A percentile compares a stretch with the other conserved stretches of the same genome.
These are phyloP conservation scores for Cichladusa arquata DNA, from an alignment of 2,113 vertebrate species.

Conservation along the genomic window DNA sequence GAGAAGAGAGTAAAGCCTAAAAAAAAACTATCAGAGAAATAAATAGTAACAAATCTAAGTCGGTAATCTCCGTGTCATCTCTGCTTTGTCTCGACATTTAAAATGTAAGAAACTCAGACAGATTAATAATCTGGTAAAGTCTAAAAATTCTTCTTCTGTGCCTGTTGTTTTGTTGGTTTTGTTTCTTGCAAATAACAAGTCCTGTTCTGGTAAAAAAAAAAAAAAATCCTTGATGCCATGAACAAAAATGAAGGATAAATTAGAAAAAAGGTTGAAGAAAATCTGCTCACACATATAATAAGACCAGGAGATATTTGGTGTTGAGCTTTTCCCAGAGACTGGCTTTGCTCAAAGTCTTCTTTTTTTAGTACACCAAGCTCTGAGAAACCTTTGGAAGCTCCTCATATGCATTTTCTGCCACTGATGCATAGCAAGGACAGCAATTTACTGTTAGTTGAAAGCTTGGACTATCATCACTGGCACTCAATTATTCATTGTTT, in stretches of 20 bases:
- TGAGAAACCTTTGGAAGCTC: neutral
- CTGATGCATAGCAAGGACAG: neutral
- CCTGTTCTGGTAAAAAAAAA: neutral
- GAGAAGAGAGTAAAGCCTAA: neutral
- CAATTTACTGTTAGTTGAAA: neutral
- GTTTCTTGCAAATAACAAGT: neutral
- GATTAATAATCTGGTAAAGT: constrained; percentile 14
- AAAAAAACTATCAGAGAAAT: neutral
- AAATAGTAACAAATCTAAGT: neutral
- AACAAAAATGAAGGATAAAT: neutral
- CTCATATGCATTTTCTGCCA: neutral
- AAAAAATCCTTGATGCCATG: neutral
- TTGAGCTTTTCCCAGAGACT: neutral
- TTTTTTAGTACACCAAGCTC: neutral
- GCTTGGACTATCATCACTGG: neutral
- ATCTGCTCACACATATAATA: neutral
- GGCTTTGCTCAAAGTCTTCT: neutral
- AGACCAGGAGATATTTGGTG: neutral
- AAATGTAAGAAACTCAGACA: constrained; percentile 1
- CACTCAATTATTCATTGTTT: neutral
- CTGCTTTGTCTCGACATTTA: neutral
- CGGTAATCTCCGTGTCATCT: neutral
- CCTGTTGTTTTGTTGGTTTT: neutral
- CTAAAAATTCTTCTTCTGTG: neutral
- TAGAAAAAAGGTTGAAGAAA: neutral